Conservation (phyloP, 2,113 vertebrate genomes). For the Maccullochella peelii region DNA sequence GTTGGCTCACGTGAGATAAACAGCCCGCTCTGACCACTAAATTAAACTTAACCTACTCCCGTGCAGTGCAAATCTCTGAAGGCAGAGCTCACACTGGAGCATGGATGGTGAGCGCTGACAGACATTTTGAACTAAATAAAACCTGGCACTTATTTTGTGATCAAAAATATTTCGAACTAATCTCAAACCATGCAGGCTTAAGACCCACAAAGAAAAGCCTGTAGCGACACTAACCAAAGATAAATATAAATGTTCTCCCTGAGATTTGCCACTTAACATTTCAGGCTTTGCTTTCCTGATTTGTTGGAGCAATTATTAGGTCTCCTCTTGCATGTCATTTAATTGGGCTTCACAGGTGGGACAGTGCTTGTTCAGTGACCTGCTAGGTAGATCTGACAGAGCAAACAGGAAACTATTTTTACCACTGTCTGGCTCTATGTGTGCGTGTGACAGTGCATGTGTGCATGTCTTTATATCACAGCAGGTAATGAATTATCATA, state of each 20-base stretch:
- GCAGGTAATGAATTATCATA: slow-evolving; percentile 55
- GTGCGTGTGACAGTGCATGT: slow-evolving; percentile 17
- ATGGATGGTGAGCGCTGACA: not conserved
- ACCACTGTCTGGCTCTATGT: slow-evolving; percentile 4
- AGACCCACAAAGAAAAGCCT: not conserved
- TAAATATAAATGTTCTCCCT: slow-evolving; percentile 16
- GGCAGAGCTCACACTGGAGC: not conserved
- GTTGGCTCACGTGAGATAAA: slow-evolving; percentile 65
- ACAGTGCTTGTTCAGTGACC: slow-evolving; percentile 37
- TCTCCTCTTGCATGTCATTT: slow-evolving; percentile 39
- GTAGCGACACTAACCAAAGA: not conserved
- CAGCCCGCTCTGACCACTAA: slow-evolving; percentile 44
- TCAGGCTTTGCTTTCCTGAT: slow-evolving; percentile 16
- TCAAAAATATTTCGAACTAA: slow-evolving; percentile 30
- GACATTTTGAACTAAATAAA: slow-evolving; percentile 29
- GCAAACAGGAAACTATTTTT: slow-evolving; percentile 39
- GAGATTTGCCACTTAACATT: slow-evolving; percentile 1
- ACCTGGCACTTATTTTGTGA: slow-evolving; percentile 8
- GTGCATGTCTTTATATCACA: slow-evolving; percentile 45
- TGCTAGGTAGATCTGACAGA: slow-evolving; percentile 21
- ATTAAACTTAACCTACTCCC: slow-evolving; percentile 28
- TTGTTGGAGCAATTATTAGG: slow-evolving; percentile 24
- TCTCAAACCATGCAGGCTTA: slow-evolving; percentile 25
- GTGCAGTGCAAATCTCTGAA: slow-evolving; percentile 20
- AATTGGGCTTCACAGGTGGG: slow-evolving; percentile 57